phyloP scores from a whole-genome alignment of 1,140 invertebrate species.

The Pseudobourletiella spinata region DNA sequence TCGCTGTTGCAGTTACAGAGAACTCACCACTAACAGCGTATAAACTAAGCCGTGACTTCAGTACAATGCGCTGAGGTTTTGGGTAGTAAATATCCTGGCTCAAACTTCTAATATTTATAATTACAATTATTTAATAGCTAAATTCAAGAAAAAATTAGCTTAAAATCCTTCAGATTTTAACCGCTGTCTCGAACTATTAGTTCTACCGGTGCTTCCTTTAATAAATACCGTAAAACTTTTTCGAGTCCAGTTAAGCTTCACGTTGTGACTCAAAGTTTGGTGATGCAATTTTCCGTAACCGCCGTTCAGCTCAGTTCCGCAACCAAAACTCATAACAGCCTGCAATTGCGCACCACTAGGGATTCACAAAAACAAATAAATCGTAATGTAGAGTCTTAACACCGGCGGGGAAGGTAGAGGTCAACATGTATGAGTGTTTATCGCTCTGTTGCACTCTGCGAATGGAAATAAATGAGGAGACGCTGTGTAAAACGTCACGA shows the following conservation, averaged over 20 bases:
- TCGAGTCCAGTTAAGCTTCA: neutral
- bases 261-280: neutral
- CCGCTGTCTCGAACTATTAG: neutral
- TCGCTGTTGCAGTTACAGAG: neutral
- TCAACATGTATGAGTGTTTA: neutral
- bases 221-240: neutral
- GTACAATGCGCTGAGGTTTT: neutral
- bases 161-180: neutral
- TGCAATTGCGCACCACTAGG: neutral
- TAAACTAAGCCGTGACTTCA: neutral
- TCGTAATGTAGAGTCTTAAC: no score
- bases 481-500: no score
- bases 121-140: no score
- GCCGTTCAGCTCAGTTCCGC: neutral
- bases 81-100: neutral
- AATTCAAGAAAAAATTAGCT: neutral
- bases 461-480: no score
- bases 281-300: neutral
- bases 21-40: neutral
- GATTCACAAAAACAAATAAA: neutral
- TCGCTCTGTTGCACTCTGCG: no score
- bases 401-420: no score
- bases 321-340: neutral
- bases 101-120: no score
- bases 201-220: slow-evolving; percentile 1